Base-by-base conservation (phyloP, 2,797 vertebrate species). In the Pristis pectinata region DNA sequence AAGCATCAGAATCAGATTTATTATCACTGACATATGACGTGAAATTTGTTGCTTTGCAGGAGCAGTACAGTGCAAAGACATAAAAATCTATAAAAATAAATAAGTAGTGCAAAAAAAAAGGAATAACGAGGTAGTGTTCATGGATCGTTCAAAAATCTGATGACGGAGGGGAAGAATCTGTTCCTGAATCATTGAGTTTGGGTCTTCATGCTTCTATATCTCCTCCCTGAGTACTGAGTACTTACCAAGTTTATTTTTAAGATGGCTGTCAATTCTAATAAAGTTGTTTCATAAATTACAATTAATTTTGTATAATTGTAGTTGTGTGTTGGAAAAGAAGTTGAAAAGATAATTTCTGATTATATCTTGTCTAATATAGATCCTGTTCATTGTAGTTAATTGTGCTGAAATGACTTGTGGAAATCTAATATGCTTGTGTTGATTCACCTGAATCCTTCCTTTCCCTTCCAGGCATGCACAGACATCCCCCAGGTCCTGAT, bases 401-500 rank as follows among this genome's bases (percentile, higher is more conserved):
- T 93, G 67, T 34, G 24, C 49, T 74, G 70, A 53, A 93, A 34
- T 74, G 70, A 74, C 27, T 94, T 49, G 27, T 94, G 92, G 92
- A 76, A 94, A 94, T 94, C 41, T 76, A n/a, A 94, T 94, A 94
- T 49, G 70, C 70, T 94, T 94, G 70, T 76, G 72, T 94, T 67
- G 30, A 67, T 30, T 56, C 70, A 76, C 72, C 70, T 56, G 72
- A 34, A 94, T 92, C 70, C 13, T 44, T 76, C 70, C 70, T 96
- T 94, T 95, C 96, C 95, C 95, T 95, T 94, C 95, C 95, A 99
- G 99, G 98, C 97, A 99, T 99, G 98, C 97, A 97, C 95, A 98
- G 99, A 96, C 98, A 99, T 97, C 98, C 98, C 96, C 97, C 97
- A 1, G 98, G 98, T 96, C 98, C 98, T 95, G 99, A 99, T 96